These are phyloP conservation scores for Mesocricetus auratus DNA, from an alignment of 2,113 vertebrate genomes.

Conservation along the genomic window DNA sequence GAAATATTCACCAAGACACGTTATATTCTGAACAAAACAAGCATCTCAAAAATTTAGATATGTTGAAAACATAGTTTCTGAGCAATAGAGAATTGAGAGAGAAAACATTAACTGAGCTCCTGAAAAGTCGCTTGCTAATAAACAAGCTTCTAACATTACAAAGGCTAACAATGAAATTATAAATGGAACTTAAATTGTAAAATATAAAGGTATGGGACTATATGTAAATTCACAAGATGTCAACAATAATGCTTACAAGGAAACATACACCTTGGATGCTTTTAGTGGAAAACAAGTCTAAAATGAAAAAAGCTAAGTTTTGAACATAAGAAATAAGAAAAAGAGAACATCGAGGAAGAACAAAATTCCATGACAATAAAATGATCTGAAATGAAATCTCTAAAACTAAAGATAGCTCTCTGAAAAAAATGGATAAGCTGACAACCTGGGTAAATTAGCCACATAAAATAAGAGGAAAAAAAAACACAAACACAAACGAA, in stretches of 20 bases:
- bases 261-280: neutral
- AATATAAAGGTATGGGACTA: neutral
- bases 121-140: neutral
- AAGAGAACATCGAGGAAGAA: neutral
- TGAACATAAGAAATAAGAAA: neutral
- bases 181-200: neutral
- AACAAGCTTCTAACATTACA: neutral
- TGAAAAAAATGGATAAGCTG: neutral
- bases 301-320: neutral
- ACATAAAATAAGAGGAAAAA: neutral
- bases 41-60: neutral
- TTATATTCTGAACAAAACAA: neutral
- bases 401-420: neutral
- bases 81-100: neutral
- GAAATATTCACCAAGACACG: neutral
- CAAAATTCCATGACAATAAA: neutral
- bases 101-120: neutral
- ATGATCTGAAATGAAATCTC: neutral
- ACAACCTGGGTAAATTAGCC: neutral
- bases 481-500: neutral
- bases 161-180: neutral
- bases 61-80: neutral
- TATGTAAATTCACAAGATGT: neutral
- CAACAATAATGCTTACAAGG: neutral
- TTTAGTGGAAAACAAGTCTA: neutral